Percentiles rank a stretch among this genome's conserved stretches.
These are phyloP conservation scores for Haliclona indistincta DNA, from an alignment of 37 sponge, comb jelly and placozoan species.

Conservation along the genomic window DNA sequence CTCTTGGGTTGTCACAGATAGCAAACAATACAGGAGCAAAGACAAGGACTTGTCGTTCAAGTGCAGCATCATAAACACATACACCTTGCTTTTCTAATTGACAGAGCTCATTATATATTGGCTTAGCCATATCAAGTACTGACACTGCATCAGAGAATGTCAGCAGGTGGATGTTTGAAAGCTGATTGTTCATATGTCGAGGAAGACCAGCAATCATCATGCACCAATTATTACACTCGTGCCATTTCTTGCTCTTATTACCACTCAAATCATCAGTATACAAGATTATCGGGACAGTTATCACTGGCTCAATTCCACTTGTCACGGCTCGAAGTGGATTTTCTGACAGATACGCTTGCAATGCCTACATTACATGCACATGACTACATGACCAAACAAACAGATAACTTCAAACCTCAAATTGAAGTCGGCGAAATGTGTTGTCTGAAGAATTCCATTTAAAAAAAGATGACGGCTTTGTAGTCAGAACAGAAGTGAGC, in stretches of 20 bases:
- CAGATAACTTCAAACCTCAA: too few species aligned
- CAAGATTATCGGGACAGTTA: constrained; percentile 27
- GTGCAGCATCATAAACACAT: constrained; percentile 4
- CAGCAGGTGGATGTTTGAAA: constrained; percentile 32
- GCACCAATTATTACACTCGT: constrained; percentile 47
- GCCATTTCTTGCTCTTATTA: constrained; percentile 46
- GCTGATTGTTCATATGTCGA: constrained; percentile 11
- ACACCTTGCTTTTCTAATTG: constrained; percentile 21
- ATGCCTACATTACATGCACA: too few species aligned
- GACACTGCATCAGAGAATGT: constrained; percentile 10
- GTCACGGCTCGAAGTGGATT: too few species aligned
- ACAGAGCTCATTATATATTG: constrained; percentile 14
- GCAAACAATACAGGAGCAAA: constrained; percentile 13
- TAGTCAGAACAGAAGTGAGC: too few species aligned
- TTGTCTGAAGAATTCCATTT: too few species aligned
- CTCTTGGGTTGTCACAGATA: constrained; percentile 32
- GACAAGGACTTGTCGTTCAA: constrained; percentile 20
- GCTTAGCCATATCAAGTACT: constrained; percentile 12
- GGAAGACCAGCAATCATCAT: constrained; percentile 38
- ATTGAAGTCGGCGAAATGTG: too few species aligned
- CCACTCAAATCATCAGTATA: constrained; percentile 60
- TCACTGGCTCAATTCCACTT: too few species aligned
- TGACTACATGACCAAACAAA: too few species aligned
- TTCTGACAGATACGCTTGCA: too few species aligned
- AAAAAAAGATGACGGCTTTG: too few species aligned